These are phyloP conservation scores for Thalassarche chlororhynchos DNA, from an alignment of 2,113 vertebrate genomes.

Conservation along the genomic window DNA sequence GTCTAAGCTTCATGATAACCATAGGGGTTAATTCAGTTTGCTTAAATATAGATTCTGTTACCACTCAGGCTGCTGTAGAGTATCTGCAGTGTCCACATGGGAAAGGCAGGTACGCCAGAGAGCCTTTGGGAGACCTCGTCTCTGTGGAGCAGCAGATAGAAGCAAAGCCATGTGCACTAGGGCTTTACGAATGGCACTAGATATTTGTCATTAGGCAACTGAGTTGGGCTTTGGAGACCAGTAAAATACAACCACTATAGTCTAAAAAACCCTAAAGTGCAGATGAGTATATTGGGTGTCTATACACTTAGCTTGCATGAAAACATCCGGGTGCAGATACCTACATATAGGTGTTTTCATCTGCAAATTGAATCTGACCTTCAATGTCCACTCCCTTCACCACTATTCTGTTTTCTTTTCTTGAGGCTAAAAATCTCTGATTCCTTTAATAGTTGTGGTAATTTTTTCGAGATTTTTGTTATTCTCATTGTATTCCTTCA, in stretches of 20 bases:
- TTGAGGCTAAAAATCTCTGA: background rate
- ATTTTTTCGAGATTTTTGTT: background rate
- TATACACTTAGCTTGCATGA: background rate
- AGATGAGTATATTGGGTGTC: background rate
- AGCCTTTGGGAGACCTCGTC: background rate
- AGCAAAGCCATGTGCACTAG: rapidly evolving
- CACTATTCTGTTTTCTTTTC: background rate
- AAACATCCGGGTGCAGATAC: rapidly evolving
- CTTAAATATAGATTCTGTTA: background rate
- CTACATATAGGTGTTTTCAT: background rate
- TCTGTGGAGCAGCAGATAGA: background rate
- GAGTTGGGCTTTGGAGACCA: background rate
- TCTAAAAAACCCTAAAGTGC: rapidly evolving
- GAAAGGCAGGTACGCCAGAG: too few relatives aligned
- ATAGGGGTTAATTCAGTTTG: background rate
- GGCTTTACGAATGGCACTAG: rapidly evolving
- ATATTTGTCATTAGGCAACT: background rate
- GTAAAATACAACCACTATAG: background rate
- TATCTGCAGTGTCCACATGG: background rate
- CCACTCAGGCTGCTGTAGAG: background rate
- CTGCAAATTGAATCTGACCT: background rate
- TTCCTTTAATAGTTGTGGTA: background rate
- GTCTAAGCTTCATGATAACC: background rate
- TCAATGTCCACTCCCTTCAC: background rate
- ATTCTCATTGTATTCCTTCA: background rate